These are phyloP conservation scores for Marcusenius ussheri DNA, from an alignment of 2,113 vertebrate species.

Conservation along the genomic window DNA sequence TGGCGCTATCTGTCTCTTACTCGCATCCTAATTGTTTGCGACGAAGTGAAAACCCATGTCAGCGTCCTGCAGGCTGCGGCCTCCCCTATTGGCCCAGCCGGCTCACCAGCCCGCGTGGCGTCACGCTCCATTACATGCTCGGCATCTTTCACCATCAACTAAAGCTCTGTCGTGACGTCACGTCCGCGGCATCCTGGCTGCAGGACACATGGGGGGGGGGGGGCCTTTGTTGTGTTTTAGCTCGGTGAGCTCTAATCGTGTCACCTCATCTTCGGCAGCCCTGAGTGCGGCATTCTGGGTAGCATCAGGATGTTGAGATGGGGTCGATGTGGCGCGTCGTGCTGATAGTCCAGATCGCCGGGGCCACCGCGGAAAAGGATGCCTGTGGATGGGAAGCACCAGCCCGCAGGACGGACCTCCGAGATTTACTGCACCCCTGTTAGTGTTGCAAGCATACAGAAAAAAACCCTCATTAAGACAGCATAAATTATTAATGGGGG, in stretches of 20 bases:
- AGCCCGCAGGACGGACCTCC: background rate
- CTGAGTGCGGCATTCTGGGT: background rate
- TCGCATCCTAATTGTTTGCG: background rate
- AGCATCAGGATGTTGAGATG: background rate
- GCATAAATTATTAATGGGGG: constrained; percentile 15
- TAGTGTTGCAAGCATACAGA: background rate
- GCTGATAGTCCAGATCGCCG: background rate
- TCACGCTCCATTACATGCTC: background rate
- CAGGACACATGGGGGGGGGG: background rate
- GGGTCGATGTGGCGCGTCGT: too few relatives aligned
- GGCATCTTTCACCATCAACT: background rate
- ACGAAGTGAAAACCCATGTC: background rate
- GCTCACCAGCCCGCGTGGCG: background rate
- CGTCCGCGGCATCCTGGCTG: background rate
- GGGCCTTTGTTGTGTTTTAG: background rate
- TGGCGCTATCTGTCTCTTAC: background rate
- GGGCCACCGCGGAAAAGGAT: background rate
- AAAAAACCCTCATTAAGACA: constrained; percentile 14
- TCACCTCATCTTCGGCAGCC: background rate
- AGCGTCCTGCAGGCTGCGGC: background rate
- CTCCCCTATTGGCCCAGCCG: background rate
- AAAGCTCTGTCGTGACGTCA: background rate
- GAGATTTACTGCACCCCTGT: background rate
- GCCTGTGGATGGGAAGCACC: background rate
- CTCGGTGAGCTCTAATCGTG: background rate